Base-by-base conservation (phyloP, 2,113 vertebrate species). In the Pseudonaja textilis region DNA sequence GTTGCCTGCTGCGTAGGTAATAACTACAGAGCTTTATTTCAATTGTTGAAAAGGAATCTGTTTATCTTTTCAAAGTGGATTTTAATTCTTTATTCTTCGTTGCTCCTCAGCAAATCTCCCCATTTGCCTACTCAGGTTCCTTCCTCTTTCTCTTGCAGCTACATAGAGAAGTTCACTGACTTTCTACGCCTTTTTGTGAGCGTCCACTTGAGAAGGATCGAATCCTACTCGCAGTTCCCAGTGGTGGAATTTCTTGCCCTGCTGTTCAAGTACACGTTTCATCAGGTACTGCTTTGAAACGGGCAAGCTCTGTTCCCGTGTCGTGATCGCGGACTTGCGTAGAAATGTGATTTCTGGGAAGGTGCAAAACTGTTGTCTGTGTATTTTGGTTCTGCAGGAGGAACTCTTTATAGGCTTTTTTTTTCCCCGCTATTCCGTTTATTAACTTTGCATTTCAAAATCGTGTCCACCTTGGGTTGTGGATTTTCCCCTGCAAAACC, bases 131-230 rank as follows among this genome's bases (percentile, higher is more conserved):
- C 39, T 90, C 12, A 1, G 14, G 3, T 93, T 57, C 93, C 45
- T 94, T 95, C 14, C 85, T 34, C 12, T 91, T 29, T 74, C 86
- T 97, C 69, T 95, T 91, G 86, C 92, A 99, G 99, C 97, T 99
- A 99, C 96, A 97, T 99, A 95, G 99, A 99, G 97, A 99, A 99
- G 98, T 99, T 99, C 95, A 99, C 99, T 0, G 99, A 99, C 94
- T 99, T 99, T 93, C 98, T 99, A 85, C 98, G 98, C 52, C 99
- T 99, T 95, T 99, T 99, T 95, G 99, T 99, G 95, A 99, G 98
- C 0, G 98, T 99, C 95, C 99, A 99, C 95, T 97, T 99, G 87
- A 97, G 99, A 93, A 98, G 99, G 95, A 99, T 99, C 0, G 99
- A 99, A 88, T 99, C 99, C 93, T 99, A 99, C 94, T 98, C 98